These are phyloP conservation scores for Ianthella basta DNA, from an alignment of 37 sponge, comb jelly and placozoan genomes.

Conservation along the genomic window DNA sequence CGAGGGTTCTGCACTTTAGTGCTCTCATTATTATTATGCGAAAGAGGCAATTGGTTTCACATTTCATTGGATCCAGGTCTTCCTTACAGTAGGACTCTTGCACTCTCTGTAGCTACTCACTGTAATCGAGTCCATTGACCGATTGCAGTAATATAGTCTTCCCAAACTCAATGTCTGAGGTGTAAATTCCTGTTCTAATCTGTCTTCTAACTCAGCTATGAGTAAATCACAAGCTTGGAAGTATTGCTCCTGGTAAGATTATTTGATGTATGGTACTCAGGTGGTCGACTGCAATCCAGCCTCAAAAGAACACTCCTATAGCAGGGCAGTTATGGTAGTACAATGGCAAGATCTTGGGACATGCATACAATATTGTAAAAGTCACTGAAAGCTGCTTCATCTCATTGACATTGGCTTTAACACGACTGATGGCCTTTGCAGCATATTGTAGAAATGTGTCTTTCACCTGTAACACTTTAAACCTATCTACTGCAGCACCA, in stretches of 20 bases:
- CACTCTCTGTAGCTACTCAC: neutral
- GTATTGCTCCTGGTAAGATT: neutral
- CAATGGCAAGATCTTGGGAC: neutral
- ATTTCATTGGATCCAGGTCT: neutral
- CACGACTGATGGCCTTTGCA: neutral
- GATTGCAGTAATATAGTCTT: neutral
- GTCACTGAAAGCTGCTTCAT: neutral
- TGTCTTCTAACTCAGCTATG: neutral
- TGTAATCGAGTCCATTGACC: too few species aligned
- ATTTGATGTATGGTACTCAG: neutral
- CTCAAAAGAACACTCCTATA: neutral
- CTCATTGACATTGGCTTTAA: neutral
- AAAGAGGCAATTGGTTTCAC: neutral
- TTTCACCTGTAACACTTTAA: neutral
- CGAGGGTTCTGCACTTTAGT: too few species aligned
- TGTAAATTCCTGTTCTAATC: neutral
- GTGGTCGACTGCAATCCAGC: neutral
- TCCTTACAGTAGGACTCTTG: neutral
- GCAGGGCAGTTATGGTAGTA: neutral
- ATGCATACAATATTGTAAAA: neutral
- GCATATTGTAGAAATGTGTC: neutral
- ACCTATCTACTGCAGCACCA: neutral
- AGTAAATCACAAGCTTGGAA: neutral
- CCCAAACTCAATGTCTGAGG: neutral
- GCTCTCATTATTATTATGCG: conserved; percentile 3